Conservation (phyloP, 2,888 invertebrate species). For the Cremastobaeus sp. region DNA sequence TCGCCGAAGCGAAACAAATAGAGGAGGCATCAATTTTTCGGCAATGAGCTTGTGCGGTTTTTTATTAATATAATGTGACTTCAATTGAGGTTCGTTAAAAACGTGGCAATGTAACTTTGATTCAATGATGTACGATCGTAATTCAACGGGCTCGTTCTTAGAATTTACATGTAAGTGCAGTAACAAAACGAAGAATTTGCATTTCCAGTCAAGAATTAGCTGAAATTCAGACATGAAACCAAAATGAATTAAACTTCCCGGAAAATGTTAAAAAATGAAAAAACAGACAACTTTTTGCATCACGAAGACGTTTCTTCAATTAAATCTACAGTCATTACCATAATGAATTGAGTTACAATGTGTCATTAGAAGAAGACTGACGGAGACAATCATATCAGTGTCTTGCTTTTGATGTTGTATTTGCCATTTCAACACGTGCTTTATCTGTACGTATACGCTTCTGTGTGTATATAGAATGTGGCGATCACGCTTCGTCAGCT, state of each 20-base stretch:
- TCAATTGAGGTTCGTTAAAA: not conserved
- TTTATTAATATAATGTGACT: conserved; percentile 13
- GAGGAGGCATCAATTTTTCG: conserved; percentile 36
- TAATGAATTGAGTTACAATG: conserved; percentile 31
- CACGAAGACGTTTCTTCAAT: not conserved
- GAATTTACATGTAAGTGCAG: too few relatives aligned
- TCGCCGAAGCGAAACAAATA: conserved; percentile 31
- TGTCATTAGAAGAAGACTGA: conserved; percentile 38
- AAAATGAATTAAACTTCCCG: too few relatives aligned
- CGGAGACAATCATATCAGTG: conserved; percentile 41
- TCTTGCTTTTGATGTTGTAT: conserved; percentile 39
- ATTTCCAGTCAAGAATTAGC: too few relatives aligned
- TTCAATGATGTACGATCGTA: not conserved
- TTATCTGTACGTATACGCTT: conserved; percentile 21
- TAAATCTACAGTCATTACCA: not conserved
- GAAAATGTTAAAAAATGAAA: too few relatives aligned
- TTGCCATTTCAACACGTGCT: conserved; percentile 47
- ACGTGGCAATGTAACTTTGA: not conserved
- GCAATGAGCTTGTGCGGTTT: conserved; percentile 20
- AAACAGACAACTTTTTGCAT: too few relatives aligned
- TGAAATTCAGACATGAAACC: too few relatives aligned
- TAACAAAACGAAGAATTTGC: too few relatives aligned
- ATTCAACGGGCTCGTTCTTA: not conserved
- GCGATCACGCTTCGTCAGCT: conserved; percentile 57
- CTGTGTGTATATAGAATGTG: conserved; percentile 37